Evolutionary conservation across 2,797 vertebrate species (phyloP).

Genomic region (Phrynocephalus vlangalii): DNA sequence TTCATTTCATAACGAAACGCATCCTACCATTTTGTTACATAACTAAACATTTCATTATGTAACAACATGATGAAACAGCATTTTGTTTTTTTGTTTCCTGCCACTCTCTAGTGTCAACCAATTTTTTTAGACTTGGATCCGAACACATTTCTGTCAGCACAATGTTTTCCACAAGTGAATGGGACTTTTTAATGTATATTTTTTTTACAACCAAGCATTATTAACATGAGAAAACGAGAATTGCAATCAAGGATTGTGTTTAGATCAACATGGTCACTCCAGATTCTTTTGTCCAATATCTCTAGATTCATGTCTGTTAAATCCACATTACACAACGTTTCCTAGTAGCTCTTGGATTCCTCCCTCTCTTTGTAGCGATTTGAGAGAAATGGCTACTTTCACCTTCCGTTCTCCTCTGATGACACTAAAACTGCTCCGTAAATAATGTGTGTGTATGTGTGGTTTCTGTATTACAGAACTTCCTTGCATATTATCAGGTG

Average conservation of each 20-base stretch:
- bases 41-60: too few species aligned
- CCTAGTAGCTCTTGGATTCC: background rate
- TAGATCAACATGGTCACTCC: background rate
- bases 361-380: too few species aligned
- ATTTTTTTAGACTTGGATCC: background rate
- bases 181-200: background rate
- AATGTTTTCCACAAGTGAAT: background rate
- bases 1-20: too few species aligned
- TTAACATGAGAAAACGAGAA: background rate
- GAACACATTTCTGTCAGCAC: background rate
- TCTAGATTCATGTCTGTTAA: background rate
- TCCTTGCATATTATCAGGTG: background rate
- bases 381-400: background rate
- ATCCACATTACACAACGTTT: background rate
- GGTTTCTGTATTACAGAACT: background rate
- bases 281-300: background rate
- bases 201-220: background rate
- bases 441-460: background rate
- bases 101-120: too few species aligned
- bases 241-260: background rate
- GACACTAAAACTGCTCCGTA: too few species aligned
- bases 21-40: too few species aligned
- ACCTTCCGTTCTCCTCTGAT: background rate
- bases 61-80: too few species aligned
- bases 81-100: too few species aligned